Percentiles rank a stretch among this genome's conserved stretches.
phyloP scores from a whole-genome alignment of 1,140 invertebrate species.

The Drosophila baimaii region DNA sequence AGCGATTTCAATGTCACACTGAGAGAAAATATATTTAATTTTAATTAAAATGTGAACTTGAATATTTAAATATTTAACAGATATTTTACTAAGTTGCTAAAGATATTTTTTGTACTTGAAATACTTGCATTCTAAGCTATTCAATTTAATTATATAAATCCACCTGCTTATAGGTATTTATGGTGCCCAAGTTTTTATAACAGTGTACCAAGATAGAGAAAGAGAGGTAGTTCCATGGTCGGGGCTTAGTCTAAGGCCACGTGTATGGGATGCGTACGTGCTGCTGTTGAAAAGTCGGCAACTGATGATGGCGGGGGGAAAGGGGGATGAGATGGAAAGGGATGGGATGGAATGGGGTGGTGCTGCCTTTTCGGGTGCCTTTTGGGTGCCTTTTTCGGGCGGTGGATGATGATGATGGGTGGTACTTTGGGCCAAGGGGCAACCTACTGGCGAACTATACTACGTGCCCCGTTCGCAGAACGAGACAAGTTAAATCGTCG shows the following conservation, averaged over 20 bases:
- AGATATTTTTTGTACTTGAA: too few relatives aligned
- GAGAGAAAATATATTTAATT: background rate
- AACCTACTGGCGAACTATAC: slow-evolving; percentile 41
- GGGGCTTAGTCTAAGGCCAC: slow-evolving; percentile 48
- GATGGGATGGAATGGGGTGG: too few relatives aligned
- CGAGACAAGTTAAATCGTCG: slow-evolving; percentile 82
- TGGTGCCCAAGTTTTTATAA: background rate
- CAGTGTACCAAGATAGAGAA: slow-evolving; percentile 8
- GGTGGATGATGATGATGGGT: background rate
- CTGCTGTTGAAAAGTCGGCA: slow-evolving; percentile 23
- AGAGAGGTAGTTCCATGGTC: slow-evolving; percentile 7
- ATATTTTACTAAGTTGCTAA: too few relatives aligned
- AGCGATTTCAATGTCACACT: slow-evolving; percentile 24
- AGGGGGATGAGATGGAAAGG: too few relatives aligned
- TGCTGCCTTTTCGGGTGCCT: slow-evolving; percentile 7
- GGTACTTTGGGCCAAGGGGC: slow-evolving; percentile 25
- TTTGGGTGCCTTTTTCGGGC: slow-evolving; percentile 14
- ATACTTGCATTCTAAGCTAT: background rate
- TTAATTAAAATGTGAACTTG: too few relatives aligned
- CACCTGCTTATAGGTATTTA: slow-evolving; percentile 2
- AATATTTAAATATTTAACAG: too few relatives aligned
- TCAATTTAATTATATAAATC: background rate
- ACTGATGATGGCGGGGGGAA: slow-evolving; percentile 1
- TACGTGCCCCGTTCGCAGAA: slow-evolving; percentile 69
- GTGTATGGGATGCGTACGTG: slow-evolving; percentile 56